These are phyloP conservation scores for Thereva nobilitata DNA, from an alignment of 2,888 invertebrate species.

Conservation along the genomic window DNA sequence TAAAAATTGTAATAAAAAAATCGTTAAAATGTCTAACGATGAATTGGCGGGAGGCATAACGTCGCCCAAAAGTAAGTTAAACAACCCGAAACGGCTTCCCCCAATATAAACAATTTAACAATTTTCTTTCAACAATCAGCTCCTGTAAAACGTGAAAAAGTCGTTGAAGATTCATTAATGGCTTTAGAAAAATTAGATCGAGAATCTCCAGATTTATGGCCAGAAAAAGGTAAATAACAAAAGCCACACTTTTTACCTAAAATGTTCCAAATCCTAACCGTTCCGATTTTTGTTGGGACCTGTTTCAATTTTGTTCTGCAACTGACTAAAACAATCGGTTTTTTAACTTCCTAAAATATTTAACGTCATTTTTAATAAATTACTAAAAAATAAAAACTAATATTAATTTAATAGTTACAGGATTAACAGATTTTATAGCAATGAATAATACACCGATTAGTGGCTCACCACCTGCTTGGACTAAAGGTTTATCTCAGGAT, in stretches of 20 bases:
- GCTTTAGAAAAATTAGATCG: conserved; percentile 91
- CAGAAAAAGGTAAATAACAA: conserved; percentile 81
- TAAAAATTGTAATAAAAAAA: not conserved
- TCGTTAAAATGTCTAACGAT: conserved; percentile 22
- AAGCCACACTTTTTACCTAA: no score
- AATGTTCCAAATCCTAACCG: no score
- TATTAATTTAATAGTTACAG: conserved; percentile 75
- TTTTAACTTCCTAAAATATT: not conserved
- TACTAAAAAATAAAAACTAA: no score
- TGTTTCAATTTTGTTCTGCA: not conserved
- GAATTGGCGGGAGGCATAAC: conserved; percentile 1
- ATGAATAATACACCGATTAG: conserved; percentile 64
- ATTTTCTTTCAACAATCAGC: conserved; percentile 18
- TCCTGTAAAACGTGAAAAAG: conserved; percentile 27
- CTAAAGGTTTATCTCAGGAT: conserved; percentile 69
- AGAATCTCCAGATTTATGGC: conserved; percentile 96
- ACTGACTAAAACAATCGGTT: not conserved
- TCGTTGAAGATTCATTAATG: conserved; percentile 73
- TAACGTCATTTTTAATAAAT: not conserved
- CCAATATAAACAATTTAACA: not conserved
- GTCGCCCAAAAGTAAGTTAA: conserved; percentile 17
- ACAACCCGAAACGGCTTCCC: not conserved
- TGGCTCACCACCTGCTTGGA: conserved; percentile 67
- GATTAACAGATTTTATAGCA: conserved; percentile 81
- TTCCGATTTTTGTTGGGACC: not conserved